phyloP scores from a whole-genome alignment of 2,113 vertebrate species.

The Dermatemys mawii region DNA sequence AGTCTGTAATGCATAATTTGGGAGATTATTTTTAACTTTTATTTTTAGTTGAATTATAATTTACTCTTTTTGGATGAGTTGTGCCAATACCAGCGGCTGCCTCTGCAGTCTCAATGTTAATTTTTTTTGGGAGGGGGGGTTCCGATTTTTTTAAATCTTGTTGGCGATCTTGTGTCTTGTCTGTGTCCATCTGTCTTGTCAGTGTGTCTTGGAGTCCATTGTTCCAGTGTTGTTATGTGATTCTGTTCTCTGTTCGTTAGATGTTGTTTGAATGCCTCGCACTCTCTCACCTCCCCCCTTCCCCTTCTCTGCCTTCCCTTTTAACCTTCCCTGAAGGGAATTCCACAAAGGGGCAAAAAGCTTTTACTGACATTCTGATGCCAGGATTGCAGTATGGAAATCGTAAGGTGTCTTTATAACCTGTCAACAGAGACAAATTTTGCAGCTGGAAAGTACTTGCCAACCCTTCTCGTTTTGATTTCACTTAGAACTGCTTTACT shows the following conservation, averaged over 20 bases:
- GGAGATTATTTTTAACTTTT: constrained; percentile 63
- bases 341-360: constrained; percentile 87
- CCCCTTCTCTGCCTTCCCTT: constrained; percentile 37
- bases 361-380: constrained; percentile 44
- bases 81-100: constrained; percentile 66
- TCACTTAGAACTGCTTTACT: constrained; percentile 9
- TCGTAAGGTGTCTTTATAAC: not conserved
- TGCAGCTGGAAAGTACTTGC: constrained; percentile 36
- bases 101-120: constrained; percentile 41
- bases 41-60: constrained; percentile 56
- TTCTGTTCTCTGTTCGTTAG: constrained; percentile 94
- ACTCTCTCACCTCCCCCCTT: constrained; percentile 2
- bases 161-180: constrained; percentile 70
- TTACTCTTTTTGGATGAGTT: constrained; percentile 65
- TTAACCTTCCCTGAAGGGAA: constrained; percentile 49
- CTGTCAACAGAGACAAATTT: constrained; percentile 16
- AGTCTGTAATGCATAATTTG: constrained; percentile 76
- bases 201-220: constrained; percentile 75
- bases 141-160: constrained; percentile 52
- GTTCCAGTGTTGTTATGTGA: constrained; percentile 81
- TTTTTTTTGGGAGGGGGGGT: constrained; percentile 60
- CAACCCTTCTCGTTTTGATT: constrained; percentile 47
- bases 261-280: constrained; percentile 72
- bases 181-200: constrained; percentile 74
- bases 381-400: constrained; percentile 25